Evolutionary conservation across 2,888 invertebrate genomes (phyloP), one percentile per base, ranked within the genome.

Genomic region (Nudaria mundana): DNA sequence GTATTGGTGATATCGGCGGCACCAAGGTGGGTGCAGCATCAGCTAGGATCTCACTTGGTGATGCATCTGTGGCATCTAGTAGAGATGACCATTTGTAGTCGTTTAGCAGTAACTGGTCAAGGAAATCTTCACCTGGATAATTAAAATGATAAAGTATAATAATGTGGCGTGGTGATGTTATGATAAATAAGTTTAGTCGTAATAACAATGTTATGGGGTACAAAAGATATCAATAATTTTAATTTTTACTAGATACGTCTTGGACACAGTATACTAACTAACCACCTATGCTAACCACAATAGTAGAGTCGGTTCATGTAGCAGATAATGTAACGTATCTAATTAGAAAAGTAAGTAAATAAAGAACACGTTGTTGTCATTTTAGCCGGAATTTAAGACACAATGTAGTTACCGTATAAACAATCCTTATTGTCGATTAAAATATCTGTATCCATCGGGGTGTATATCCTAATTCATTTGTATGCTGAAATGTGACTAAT

Each of bases 31-130:
- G 81, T 10, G 79, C 81, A 10, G 87, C 89, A 66, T 85, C 88
- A 36, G 89, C 89, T 53, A 89, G 59, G 33, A 89, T 89, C 63
- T 89, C 83, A 68, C 82, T 88, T 1, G 89, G 88, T 10, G 89
- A 79, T 8, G 86, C 89, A 69, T 89, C 86, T 20, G 82, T 70
- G 12, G 71, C 76, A 61, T 87, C 84, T 41, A 89, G 52, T 34
- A 89, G 52, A 14, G 88, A 88, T 7, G 86, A 78, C 78, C 85
- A 84, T 54, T 80, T 79, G 47, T 79, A 82, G 16, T 88, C 85
- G 34, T 76, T 79, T 5, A 74, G 76, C 16, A 89, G 53, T 25
- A 88, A 62, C 37, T 86, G 81, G 11, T 87, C 82, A 26, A 89
- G 61, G 45, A 89, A 81, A 61, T 88, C 84, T 49, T 83, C 84